Evolutionary conservation across 2,797 vertebrate genomes (phyloP), one percentile per base, ranked within the genome.

Genomic region (Cyprinodon diabolis): DNA sequence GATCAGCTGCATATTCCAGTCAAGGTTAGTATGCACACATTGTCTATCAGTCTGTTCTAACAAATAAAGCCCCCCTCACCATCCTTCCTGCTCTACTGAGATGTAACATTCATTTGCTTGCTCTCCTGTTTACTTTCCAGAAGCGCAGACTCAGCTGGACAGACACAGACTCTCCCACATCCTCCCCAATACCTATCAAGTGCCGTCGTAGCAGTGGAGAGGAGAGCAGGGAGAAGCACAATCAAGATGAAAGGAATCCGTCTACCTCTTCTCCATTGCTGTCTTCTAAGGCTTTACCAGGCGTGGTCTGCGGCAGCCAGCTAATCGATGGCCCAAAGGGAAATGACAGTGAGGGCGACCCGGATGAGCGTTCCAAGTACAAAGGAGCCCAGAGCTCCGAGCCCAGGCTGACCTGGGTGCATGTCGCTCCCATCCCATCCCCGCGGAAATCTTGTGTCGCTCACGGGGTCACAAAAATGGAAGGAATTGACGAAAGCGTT

Each of bases 391-490:
- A 84, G n/a, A 92, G 89, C 90, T 94, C 95, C 0, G 86, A 94
- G 77, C 91, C 96, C 21, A 95, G 94, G 80, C 87, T 96, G 70
- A 96, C 96, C 0, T 96, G 95, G 96, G 94, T 95, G 72, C 96
- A 97, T n/a, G 87, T 94, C 0, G 84, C 94, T 13, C 96, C 96
- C 8, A 95, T 96, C 84, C 92, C 91, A 58, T 96, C 95, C 69
- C 95, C 95, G 0, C 81, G 92, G 3, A 93, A 92, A 69, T 77
- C 93, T 43, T 90, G 86, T 21, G 70, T 87, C 4, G 77, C 89
- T 1, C 88, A 90, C 0, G 47, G 89, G 68, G 85, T 69, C 83
- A 49, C 76, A 49, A 7, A 54, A 35, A 69, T 40, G 10, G 69
- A 65, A 3, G 78, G 30, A 15, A 63, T 68, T 69, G 30, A 21